Percentiles rank a stretch among this genome's conserved stretches.
phyloP scores from a whole-genome alignment of 2,888 invertebrate species.

The Drosophila infuscata region DNA sequence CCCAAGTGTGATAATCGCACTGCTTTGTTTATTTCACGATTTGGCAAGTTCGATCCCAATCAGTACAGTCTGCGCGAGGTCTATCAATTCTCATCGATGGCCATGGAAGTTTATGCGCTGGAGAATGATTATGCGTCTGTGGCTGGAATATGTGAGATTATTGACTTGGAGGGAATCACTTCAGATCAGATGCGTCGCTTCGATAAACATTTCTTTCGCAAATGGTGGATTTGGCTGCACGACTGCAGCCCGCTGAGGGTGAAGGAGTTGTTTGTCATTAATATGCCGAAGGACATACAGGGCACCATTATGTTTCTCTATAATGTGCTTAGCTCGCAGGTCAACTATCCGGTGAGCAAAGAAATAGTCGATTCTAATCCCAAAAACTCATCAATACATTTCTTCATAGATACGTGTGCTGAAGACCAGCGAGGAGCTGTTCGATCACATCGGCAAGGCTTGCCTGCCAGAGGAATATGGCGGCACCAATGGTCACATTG shows the following conservation, averaged over 20 bases:
- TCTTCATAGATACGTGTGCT: constrained; percentile 63
- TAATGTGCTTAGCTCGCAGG: constrained; percentile 64
- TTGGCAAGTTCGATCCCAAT: constrained; percentile 74
- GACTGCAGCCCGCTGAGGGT: constrained; percentile 75
- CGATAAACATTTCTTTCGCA: constrained; percentile 69
- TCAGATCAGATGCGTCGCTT: constrained; percentile 70
- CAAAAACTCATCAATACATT: background rate
- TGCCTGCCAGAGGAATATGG: constrained; percentile 80
- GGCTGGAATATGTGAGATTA: constrained; percentile 76
- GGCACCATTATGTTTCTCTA: constrained; percentile 61
- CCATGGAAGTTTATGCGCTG: constrained; percentile 77
- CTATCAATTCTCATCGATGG: constrained; percentile 75
- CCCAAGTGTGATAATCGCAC: constrained; percentile 75
- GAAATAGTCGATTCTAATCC: background rate
- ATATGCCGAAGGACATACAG: constrained; percentile 76
- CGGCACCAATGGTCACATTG: constrained; percentile 76
- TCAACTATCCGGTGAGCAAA: constrained; percentile 67
- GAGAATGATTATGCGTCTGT: constrained; percentile 80
- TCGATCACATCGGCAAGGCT: constrained; percentile 71
- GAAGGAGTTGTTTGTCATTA: constrained; percentile 74
- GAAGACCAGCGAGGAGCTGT: constrained; percentile 68
- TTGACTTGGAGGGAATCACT: constrained; percentile 70
- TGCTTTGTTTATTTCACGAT: constrained; percentile 74
- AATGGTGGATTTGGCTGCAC: constrained; percentile 74
- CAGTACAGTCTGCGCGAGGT: constrained; percentile 72